Evolutionary conservation across 2,888 invertebrate species (phyloP), one percentile per base, ranked within the genome.

Genomic region (Graphium colonna): DNA sequence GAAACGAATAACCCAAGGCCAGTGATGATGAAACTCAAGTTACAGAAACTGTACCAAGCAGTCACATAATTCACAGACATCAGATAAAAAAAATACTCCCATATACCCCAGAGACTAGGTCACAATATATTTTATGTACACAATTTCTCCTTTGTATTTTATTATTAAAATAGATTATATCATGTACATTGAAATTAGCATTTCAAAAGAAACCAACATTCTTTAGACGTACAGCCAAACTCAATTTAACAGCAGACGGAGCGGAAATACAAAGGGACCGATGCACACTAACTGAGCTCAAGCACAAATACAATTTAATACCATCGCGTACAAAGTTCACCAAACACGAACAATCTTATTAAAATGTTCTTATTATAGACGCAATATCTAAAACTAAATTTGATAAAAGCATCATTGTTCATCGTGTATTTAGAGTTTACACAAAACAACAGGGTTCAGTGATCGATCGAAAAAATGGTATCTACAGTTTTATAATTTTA

Each of bases 341-440:
- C 36, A 36, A 36, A 36, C 36, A 4, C 1, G 36, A 36, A 36
- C n/a, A 36, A 12, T 3, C n/a, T 36, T 36, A 4, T 36, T 4
- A 7, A 12, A n/a, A 36, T 36, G 5, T 36, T 36, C 2, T 36
- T 12, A 12, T 36, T 12, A n/a, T 36, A 12, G 13, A 36, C 36
- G 42, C 65, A 67, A 68, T 73, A 68, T 63, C 58, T 58, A 60
- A 77, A 74, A 79, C 73, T 76, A 67, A 70, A 77, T 78, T 69
- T 64, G 76, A 81, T 10, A 1, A 77, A 76, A 72, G 73, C 60
- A 21, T 21, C 5, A 2, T 21, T n/a, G n/a, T 21, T 21, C 21
- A 21, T 21, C 5, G 21, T 21, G 21, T 21, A 5, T 5, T 21
- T 5, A 5, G 21, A 21, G 5, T 21, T 21, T n/a, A n/a, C n/a